Evolutionary conservation across 2,797 vertebrate genomes (phyloP), one percentile per base, ranked within the genome.

Genomic region (Scomberomorus guttatus): DNA sequence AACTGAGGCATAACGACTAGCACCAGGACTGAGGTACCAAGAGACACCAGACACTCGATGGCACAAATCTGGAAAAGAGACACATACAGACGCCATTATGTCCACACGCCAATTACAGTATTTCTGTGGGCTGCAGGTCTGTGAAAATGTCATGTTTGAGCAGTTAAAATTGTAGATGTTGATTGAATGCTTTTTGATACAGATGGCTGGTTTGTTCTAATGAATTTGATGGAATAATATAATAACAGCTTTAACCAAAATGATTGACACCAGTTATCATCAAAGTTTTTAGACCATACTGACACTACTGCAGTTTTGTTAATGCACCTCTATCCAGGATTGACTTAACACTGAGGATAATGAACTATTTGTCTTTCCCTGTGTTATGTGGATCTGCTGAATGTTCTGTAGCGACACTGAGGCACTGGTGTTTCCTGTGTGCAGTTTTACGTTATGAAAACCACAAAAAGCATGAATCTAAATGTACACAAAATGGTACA

Each of bases 1-100:
- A 96, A 95, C 77, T 95, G 85, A 51, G 96, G 96, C 96, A 96
- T 96, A 20, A 95, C 95, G 0, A 96, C 79, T 0, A 96, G 88
- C 61, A 95, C 94, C 54, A 96, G 81, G 46, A 95, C 0, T 0
- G 95, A 92, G 9, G 95, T 95, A 9, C 95, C 96, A 20, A 95
- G 72, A 58, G 95, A 95, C 62, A 95, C 95, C 75, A 95, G 62
- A 73, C 90, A 86, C 89, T 96, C 96, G 13, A 95, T 92, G 18
- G 0, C 29, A 59, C 90, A 95, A 32, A 96, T 86, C 96, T 96
- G 87, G 11, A 86, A 79, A 79, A 74, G 77, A 83, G 1, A 79
- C 37, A 85, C 65, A 69, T 39, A 64, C 14, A 50, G 2, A 25
- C 24, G 37, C 32, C 4, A 63, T 71, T 20, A 70, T 2, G 5